Percentiles rank a stretch among this genome's conserved stretches.
phyloP scores from a whole-genome alignment of 1,140 invertebrate species.

The Ips nitidus region DNA sequence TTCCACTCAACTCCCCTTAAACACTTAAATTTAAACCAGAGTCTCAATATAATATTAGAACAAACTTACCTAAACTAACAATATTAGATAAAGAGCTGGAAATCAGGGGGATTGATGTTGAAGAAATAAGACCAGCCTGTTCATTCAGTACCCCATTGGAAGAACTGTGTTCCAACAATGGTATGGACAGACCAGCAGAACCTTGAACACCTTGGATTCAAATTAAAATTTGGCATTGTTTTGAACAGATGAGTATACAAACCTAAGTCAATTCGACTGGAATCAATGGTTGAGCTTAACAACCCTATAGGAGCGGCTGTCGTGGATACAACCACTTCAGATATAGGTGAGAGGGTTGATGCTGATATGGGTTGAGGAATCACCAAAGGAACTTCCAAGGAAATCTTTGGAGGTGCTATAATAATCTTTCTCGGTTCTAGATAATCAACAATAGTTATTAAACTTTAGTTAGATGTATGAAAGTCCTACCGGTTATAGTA shows the following conservation, averaged over 20 bases:
- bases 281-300: conserved; percentile 16
- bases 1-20: neutral
- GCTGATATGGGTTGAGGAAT: neutral
- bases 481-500: conserved; percentile 43
- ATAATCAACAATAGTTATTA: conserved; percentile 14
- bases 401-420: conserved; percentile 30
- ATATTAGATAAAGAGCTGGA: neutral
- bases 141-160: conserved; percentile 13
- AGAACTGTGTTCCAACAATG: conserved; percentile 12
- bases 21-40: neutral
- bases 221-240: neutral
- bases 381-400: conserved; percentile 11
- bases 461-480: neutral
- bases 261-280: conserved; percentile 29
- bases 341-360: conserved; percentile 8
- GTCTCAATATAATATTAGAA: neutral
- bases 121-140: neutral
- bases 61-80: neutral
- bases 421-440: conserved; percentile 38
- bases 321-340: conserved; percentile 7
- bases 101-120: neutral
- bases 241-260: neutral
- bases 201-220: neutral
- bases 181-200: neutral
- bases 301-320: neutral